Percentiles rank a stretch among this genome's conserved stretches.
Evolutionary conservation across 2,888 invertebrate genomes (phyloP).

Genomic region (Metellina segmentata): DNA sequence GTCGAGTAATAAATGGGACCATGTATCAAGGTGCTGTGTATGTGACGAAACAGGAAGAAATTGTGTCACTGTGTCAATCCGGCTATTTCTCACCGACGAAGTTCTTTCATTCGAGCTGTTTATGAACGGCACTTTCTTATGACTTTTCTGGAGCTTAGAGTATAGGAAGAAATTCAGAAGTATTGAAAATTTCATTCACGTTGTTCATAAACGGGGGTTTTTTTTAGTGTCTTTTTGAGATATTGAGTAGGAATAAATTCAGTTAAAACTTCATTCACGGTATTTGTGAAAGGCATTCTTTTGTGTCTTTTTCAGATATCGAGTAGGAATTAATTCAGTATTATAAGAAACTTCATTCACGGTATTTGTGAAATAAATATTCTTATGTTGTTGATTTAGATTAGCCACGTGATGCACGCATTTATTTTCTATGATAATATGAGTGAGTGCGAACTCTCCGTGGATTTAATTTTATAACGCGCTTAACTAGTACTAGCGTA

Average conservation of each 20-base stretch:
- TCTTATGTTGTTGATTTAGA: no score
- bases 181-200: background rate
- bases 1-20: conserved; percentile 35
- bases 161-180: no score
- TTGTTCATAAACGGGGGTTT: background rate
- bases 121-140: background rate
- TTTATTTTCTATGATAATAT: no score
- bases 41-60: conserved; percentile 19
- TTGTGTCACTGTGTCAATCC: conserved; percentile 9
- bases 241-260: background rate
- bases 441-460: no score
- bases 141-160: no score
- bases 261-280: no score
- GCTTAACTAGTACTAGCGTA: no score
- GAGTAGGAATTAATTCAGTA: background rate
- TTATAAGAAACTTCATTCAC: no score
- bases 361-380: no score
- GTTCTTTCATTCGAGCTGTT: conserved; percentile 3
- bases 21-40: conserved; percentile 21
- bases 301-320: background rate
- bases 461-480: no score
- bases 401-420: no score
- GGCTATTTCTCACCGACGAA: conserved; percentile 6
- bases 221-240: background rate
- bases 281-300: background rate